A percentile compares a stretch with the other conserved stretches of the same genome.
Conservation (phyloP, 2,113 vertebrate species). For the Laticauda colubrina region DNA sequence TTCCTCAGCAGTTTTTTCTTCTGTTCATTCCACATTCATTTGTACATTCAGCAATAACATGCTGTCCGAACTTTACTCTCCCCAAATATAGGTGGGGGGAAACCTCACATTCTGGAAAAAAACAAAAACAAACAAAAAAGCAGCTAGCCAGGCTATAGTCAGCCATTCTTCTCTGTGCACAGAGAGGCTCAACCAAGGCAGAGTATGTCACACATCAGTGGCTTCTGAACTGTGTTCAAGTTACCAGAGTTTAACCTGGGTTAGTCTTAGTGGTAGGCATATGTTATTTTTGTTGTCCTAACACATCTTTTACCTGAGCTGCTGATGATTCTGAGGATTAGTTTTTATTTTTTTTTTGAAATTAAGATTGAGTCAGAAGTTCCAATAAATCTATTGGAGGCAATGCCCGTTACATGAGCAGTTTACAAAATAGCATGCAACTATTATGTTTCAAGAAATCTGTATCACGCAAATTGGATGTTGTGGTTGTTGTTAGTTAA, state of each 20-base stretch:
- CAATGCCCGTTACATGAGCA: background rate
- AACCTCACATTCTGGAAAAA: background rate
- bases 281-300: background rate
- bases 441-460: background rate
- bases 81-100: background rate
- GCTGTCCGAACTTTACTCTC: background rate
- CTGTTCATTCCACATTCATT: background rate
- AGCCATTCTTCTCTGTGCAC: background rate
- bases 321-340: background rate
- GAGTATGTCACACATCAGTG: background rate
- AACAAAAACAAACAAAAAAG: background rate
- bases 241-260: background rate
- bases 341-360: background rate
- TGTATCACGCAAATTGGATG: background rate
- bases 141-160: background rate
- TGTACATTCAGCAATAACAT: background rate
- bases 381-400: background rate
- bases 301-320: background rate
- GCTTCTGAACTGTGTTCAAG: background rate
- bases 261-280: background rate
- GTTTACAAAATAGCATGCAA: background rate
- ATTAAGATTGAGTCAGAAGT: background rate
- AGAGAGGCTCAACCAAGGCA: background rate
- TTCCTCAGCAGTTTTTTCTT: background rate
- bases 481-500: background rate